phyloP scores from a whole-genome alignment of 2,113 vertebrate genomes.

The Leucopternis melanops region DNA sequence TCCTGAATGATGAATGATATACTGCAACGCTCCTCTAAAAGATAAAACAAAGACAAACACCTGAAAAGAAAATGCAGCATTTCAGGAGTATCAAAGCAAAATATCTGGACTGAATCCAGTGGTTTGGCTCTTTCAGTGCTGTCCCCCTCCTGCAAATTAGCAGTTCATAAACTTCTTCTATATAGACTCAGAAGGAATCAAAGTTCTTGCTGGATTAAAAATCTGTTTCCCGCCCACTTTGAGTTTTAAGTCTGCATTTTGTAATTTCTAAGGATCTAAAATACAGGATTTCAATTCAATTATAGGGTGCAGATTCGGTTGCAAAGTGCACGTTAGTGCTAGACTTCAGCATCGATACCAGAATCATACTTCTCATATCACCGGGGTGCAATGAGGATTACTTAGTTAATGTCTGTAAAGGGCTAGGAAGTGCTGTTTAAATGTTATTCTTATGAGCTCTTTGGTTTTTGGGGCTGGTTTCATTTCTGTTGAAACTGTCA shows the following conservation, averaged over 20 bases:
- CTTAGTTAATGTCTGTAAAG: neutral
- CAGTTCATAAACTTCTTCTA: neutral
- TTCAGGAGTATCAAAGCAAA: neutral
- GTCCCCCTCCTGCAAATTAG: neutral
- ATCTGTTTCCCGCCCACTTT: neutral
- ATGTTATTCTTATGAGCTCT: slow-evolving; percentile 16
- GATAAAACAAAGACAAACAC: neutral
- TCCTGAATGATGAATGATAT: neutral
- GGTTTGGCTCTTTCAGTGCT: neutral
- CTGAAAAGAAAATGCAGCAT: neutral
- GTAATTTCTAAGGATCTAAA: neutral
- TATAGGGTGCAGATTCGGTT: neutral
- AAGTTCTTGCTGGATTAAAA: neutral
- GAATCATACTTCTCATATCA: neutral
- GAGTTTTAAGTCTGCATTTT: neutral
- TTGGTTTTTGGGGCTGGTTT: neutral
- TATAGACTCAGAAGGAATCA: neutral
- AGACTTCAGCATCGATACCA: neutral
- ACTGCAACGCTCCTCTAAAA: neutral
- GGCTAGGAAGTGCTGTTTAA: slow-evolving; percentile 9
- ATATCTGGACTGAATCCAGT: neutral
- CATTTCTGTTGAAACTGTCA: slow-evolving; percentile 6
- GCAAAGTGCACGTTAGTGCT: neutral
- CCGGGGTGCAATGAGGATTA: neutral
- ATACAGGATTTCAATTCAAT: neutral